Conservation (phyloP, 2,797 vertebrate species). For the Pipistrellus kuhlii region DNA sequence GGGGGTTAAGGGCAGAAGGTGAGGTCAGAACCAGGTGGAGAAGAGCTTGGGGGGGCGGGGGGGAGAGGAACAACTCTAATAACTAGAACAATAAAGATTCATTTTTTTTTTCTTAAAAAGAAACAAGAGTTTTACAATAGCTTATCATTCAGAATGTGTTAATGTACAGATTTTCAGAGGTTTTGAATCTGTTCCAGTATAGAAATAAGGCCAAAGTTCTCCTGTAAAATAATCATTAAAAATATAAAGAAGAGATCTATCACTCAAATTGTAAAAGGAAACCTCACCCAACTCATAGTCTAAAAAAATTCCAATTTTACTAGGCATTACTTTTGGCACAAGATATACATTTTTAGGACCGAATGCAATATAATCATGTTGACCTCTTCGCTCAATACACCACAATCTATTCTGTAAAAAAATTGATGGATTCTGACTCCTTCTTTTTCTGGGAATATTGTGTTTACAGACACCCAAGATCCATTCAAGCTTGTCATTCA, state of each 20-base stretch:
- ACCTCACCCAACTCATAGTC: conserved; percentile 66
- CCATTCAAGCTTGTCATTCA: conserved; percentile 58
- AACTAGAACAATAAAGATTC: too few relatives aligned
- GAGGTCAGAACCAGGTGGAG: too few relatives aligned
- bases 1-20: too few relatives aligned
- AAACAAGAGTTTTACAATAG: background rate
- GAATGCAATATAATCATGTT: background rate
- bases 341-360: background rate
- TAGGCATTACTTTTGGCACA: conserved; percentile 43
- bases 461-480: conserved; percentile 55
- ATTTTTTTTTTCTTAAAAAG: background rate
- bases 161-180: conserved; percentile 49
- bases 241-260: conserved; percentile 56
- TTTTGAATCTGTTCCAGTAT: background rate
- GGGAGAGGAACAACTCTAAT: too few relatives aligned
- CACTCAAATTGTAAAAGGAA: conserved; percentile 70
- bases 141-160: conserved; percentile 18
- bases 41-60: too few relatives aligned
- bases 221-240: conserved; percentile 29
- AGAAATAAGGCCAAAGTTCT: conserved; percentile 62
- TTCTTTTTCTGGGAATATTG: conserved; percentile 18
- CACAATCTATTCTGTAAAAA: conserved; percentile 31
- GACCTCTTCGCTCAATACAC: background rate
- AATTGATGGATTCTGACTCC: background rate
- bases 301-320: conserved; percentile 67